Conservation (phyloP, 2,797 vertebrate species). For the Mergus octosetaceus region DNA sequence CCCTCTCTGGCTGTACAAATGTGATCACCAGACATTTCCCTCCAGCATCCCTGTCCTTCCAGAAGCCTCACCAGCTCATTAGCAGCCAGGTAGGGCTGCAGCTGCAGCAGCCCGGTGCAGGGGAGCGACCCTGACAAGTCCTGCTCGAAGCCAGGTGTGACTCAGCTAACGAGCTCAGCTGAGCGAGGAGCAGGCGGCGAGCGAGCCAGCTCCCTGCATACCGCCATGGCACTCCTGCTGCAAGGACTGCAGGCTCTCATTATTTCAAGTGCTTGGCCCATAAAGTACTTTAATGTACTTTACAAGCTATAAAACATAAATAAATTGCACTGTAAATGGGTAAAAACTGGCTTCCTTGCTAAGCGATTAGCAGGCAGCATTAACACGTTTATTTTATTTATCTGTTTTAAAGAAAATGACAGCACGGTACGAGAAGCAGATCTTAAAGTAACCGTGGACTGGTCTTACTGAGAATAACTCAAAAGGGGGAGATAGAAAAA, state of each 20-base stretch:
- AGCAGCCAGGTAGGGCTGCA: neutral
- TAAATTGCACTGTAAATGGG: neutral
- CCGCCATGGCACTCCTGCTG: neutral
- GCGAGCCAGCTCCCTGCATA: neutral
- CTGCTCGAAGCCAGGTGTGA: neutral
- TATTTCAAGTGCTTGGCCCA: neutral
- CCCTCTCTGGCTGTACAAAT: neutral
- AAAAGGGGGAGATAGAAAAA: fast-evolving
- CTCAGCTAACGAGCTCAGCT: neutral
- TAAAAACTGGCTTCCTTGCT: neutral
- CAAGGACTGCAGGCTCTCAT: neutral
- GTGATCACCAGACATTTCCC: neutral
- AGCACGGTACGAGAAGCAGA: neutral
- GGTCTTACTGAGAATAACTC: neutral
- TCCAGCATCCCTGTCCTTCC: neutral
- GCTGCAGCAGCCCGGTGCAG: neutral
- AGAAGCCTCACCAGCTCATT: neutral
- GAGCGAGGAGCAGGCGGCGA: neutral
- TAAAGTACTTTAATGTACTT: neutral
- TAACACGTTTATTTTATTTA: neutral
- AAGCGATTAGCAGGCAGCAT: neutral
- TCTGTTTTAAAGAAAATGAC: neutral
- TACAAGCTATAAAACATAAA: neutral
- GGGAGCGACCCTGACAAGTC: neutral
- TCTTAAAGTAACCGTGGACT: neutral